Evolutionary conservation across 2,888 invertebrate species (phyloP), one percentile per base, ranked within the genome.

Genomic region (Yponomeuta cagnagella): DNA sequence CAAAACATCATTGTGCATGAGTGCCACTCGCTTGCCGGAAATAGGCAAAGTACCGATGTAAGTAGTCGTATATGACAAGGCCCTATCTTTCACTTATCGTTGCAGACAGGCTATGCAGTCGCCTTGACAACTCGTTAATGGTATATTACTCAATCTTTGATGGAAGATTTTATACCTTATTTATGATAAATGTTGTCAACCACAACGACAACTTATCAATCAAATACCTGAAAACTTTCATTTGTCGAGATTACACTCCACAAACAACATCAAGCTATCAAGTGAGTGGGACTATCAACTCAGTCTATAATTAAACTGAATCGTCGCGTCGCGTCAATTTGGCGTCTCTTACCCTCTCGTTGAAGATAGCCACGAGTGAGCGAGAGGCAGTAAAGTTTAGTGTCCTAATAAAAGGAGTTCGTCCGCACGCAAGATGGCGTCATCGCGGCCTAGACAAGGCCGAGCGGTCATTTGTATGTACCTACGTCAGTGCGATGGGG

Each of bases 371-470:
- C 72, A 75, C 73, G 78, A 70, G 70, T 74, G 82, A 90, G 82
- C 76, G 82, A 82, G 89, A 88, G 80, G 76, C 74, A 75, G 5
- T 83, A 79, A 81, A 80, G 82, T 86, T 85, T 80, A 75, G 81
- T 84, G 82, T 84, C 82, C 85, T 77, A 87, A 88, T 87, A 88
- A 88, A 89, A 89, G 81, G 81, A 86, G 85, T 87, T 82, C 85
- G 83, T 86, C 83, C 81, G 82, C 84, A 85, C 84, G 82, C 68
- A 68, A 87, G 84, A 89, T 92, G 91, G 90, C 91, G 91, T 92
- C 91, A 90, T 82, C 87, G 84, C 84, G 91, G 90, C 91, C 91
- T 92, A 91, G 91, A 90, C 91, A 91, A 91, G 91, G 91, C 90
- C 91, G 91, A 84, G 83, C 90, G 89, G 90, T 88, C 89, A 86